Evolutionary conservation across 2,797 vertebrate genomes (phyloP).

Genomic region (Esox lucius): DNA sequence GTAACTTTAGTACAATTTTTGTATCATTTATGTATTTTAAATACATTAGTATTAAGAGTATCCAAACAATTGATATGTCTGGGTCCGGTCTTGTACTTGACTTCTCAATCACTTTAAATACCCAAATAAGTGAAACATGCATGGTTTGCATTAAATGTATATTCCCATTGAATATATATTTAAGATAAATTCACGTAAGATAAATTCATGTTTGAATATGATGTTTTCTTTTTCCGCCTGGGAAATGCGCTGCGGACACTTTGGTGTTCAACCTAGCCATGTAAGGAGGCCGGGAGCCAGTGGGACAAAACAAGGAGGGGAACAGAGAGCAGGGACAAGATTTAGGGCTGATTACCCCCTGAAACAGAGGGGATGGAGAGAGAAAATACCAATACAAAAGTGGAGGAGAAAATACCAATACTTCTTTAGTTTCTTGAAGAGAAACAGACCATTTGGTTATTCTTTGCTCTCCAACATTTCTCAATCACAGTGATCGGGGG

Average conservation of each 20-base stretch:
- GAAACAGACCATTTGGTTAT: slow-evolving; percentile 16
- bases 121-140: too few species aligned
- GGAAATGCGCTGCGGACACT: slow-evolving; percentile 13
- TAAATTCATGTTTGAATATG: too few species aligned
- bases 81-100: too few species aligned
- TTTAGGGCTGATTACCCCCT: slow-evolving; percentile 37
- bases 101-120: too few species aligned
- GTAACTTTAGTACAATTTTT: too few species aligned
- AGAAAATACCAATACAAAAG: slow-evolving; percentile 26
- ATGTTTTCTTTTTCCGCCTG: too few species aligned
- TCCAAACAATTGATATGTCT: too few species aligned
- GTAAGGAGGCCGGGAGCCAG: not conserved
- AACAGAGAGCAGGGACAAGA: slow-evolving; percentile 21
- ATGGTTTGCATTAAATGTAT: too few species aligned
- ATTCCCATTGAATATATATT: too few species aligned
- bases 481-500: slow-evolving; percentile 17
- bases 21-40: too few species aligned
- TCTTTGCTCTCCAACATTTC: slow-evolving; percentile 7
- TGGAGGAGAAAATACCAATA: slow-evolving; percentile 25
- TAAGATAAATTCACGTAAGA: too few species aligned
- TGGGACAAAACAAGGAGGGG: slow-evolving; percentile 2
- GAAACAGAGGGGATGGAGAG: slow-evolving; percentile 19
- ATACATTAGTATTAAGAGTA: too few species aligned
- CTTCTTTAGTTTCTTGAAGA: slow-evolving; percentile 28
- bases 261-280: slow-evolving; percentile 23